phyloP scores from a whole-genome alignment of 1,140 invertebrate genomes.

The Carposina sasakii region DNA sequence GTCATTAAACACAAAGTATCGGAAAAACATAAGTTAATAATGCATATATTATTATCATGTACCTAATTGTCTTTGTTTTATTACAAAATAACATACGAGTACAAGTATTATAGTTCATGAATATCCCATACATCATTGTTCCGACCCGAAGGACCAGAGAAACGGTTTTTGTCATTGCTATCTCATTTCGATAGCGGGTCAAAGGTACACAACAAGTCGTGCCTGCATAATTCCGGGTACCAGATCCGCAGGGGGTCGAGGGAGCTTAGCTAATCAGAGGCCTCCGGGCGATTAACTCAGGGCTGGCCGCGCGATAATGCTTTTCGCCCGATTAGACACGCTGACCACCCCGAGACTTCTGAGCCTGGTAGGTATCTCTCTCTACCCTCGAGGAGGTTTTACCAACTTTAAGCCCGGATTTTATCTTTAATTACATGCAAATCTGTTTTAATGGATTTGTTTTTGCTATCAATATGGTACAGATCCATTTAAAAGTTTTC shows the following conservation, averaged over 20 bases:
- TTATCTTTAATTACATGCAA: conserved; percentile 20
- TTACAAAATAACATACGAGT: no score
- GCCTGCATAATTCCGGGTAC: conserved; percentile 50
- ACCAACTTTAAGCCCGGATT: conserved; percentile 27
- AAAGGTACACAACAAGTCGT: conserved; percentile 37
- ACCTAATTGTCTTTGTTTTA: no score
- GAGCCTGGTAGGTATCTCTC: conserved; percentile 35
- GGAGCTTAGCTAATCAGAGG: conserved; percentile 63
- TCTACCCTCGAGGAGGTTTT: conserved; percentile 25
- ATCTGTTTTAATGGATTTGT: no score
- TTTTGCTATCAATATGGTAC: no score
- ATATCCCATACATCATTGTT: no score
- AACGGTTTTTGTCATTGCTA: conserved; percentile 24
- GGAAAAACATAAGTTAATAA: no score
- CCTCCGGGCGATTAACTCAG: conserved; percentile 48
- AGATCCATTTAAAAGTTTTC: no score
- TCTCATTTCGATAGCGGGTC: conserved; percentile 25
- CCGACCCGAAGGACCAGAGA: conserved; percentile 28
- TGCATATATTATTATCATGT: no score
- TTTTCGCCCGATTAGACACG: conserved; percentile 55
- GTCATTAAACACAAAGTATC: no score
- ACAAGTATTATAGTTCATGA: no score
- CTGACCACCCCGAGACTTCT: conserved; percentile 50
- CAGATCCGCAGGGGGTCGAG: conserved; percentile 40
- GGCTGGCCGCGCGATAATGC: conserved; percentile 49